Evolutionary conservation across 2,888 invertebrate genomes (phyloP), one percentile per base, ranked within the genome.

Genomic region (Philonicus albiceps): DNA sequence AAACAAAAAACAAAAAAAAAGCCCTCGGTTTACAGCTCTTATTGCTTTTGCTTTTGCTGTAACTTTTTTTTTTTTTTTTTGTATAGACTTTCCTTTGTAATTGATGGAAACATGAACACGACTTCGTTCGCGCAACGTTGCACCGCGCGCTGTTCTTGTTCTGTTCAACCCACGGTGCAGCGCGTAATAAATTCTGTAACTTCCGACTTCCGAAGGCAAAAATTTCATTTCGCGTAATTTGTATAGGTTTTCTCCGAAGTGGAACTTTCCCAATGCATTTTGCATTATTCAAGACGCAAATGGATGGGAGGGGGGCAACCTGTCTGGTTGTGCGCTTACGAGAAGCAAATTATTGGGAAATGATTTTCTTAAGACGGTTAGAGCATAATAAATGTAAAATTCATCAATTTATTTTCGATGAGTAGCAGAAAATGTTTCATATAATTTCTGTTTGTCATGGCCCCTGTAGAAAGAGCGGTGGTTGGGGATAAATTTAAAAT

Each of bases 211-310:
- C n/a, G n/a, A 43, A 76, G 34, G 40, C 76, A 76, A 76, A 76
- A 76, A 76, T 76, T 76, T 76, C 76, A 76, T 76, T 76, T 76
- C 76, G 40, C 76, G 37, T 76, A 76, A 76, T 76, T n/a, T 76
- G 76, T 76, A 43, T 16, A 76, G 40, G 76, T 76, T 76, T n/a
- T 37, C 75, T 75, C 37, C 64, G 64, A 27, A 19, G 64, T 64
- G 13, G 64, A 64, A 64, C 22, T 22, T 49, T 19, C 16, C 16
- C 16, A 13, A 43, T 43, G 40, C 40, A 19, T n/a, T n/a, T 19
- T 53, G 7, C n/a, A 53, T 53, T 64, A 64, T 64, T 27, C 64
- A 19, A 27, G 64, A 27, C 11, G 64, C 64, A 27, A 27, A 27
- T 64, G 19, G 49, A n/a, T n/a, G n/a, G n/a, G n/a, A n/a, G n/a